A percentile compares a stretch with the other conserved stretches of the same genome.
Conservation (phyloP, 2,113 vertebrate genomes). For the Cyphomyrus plagiostoma region DNA sequence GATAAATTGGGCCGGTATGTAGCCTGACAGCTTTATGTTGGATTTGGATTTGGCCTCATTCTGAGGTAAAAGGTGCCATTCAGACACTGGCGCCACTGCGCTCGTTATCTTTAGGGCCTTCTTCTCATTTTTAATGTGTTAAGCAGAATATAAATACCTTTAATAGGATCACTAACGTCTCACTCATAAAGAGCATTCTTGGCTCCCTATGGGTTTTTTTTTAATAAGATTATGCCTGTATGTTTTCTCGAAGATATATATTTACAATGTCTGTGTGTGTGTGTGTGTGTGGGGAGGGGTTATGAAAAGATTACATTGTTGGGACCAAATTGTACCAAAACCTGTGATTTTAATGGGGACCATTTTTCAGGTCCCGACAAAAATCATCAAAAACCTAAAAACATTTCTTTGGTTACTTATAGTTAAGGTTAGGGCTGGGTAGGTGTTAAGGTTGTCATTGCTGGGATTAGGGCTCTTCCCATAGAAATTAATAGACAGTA, state of each 20-base stretch:
- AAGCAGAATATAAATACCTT: slow-evolving; percentile 9
- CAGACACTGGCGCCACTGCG: neutral
- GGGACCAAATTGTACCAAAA: too few species aligned
- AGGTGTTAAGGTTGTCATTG: too few species aligned
- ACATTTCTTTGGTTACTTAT: slow-evolving; percentile 4
- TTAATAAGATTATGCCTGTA: neutral
- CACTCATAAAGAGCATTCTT: neutral
- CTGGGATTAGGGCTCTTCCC: too few species aligned
- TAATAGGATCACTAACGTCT: neutral
- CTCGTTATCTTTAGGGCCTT: neutral
- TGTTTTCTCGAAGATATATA: slow-evolving; percentile 10
- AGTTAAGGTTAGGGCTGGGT: too few species aligned
- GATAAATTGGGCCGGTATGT: neutral
- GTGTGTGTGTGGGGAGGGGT: too few species aligned
- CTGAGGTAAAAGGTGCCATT: slow-evolving; percentile 8
- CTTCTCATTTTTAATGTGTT: slow-evolving; percentile 13
- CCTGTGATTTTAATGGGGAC: too few species aligned
- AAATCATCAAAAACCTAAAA: too few species aligned
- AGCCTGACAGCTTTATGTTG: slow-evolving; percentile 3
- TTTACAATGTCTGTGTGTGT: neutral
- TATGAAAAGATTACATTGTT: too few species aligned
- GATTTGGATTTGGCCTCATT: neutral
- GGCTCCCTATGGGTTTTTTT: neutral
- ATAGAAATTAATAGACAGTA: too few species aligned
- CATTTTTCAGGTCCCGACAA: too few species aligned